Evolutionary conservation across 2,113 vertebrate genomes (phyloP).

Genomic region (Pteropus alecto): DNA sequence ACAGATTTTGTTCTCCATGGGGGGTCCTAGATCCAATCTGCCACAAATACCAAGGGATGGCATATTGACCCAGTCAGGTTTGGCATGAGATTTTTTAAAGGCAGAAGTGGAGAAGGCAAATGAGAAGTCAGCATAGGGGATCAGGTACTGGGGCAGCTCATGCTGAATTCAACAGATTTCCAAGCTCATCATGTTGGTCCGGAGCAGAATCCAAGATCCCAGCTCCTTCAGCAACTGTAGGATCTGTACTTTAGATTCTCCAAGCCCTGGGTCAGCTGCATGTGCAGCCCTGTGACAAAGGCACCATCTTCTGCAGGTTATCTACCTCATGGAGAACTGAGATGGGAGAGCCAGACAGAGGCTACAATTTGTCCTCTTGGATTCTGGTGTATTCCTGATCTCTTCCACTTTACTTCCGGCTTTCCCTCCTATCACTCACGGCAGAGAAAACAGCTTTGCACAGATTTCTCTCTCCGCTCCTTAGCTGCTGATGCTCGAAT

Average conservation of each 20-base stretch:
- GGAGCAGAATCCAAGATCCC: not conserved
- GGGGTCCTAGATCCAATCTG: not conserved
- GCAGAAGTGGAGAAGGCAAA: not conserved
- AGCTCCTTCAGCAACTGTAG: not conserved
- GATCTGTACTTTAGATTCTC: not conserved
- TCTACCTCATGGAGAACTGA: not conserved
- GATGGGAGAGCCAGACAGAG: not conserved
- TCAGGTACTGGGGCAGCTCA: not conserved
- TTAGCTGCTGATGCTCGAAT: not conserved
- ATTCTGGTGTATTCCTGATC: not conserved
- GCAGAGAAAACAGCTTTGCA: not conserved
- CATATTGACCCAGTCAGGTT: not conserved
- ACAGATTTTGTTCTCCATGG: not conserved
- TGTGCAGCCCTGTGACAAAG: not conserved
- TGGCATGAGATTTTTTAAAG: not conserved
- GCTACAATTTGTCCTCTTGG: not conserved
- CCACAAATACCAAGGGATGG: not conserved
- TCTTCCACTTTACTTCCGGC: not conserved
- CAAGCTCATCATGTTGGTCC: not conserved
- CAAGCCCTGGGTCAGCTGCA: not conserved
- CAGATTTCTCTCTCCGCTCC: not conserved
- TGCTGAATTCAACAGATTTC: not conserved
- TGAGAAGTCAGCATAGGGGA: not conserved
- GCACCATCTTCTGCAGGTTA: not conserved
- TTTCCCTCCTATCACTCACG: not conserved